A percentile compares a stretch with the other conserved stretches of the same genome.
phyloP scores from a whole-genome alignment of 2,113 vertebrate genomes.

The Phyllostomus discolor region DNA sequence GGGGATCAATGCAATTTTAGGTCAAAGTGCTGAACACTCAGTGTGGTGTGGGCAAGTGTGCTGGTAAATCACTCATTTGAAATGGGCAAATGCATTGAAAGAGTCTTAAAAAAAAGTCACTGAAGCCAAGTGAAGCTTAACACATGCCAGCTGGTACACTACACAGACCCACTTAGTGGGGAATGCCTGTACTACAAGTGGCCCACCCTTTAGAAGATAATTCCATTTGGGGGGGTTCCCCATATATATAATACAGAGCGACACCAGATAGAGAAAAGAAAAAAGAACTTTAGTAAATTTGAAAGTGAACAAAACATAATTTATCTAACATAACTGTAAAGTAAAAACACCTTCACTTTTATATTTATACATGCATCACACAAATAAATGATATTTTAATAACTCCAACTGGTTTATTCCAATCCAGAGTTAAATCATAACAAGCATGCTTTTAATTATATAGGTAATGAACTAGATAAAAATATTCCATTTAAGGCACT shows the following conservation, averaged over 20 bases:
- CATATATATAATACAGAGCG: not conserved
- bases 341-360: not conserved
- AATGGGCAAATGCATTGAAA: no score
- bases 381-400: not conserved
- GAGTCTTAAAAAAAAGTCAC: no score
- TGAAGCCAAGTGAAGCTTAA: no score
- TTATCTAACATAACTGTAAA: not conserved
- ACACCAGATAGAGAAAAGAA: not conserved
- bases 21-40: no score
- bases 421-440: not conserved
- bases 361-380: not conserved
- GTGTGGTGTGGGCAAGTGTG: no score
- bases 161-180: no score
- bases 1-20: no score
- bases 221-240: no score
- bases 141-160: no score
- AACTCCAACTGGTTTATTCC: not conserved
- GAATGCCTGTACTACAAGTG: no score
- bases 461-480: not conserved
- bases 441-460: not conserved
- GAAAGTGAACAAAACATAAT: not conserved
- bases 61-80: no score
- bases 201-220: no score
- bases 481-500: not conserved
- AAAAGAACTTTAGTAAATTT: not conserved